These are phyloP conservation scores for Atta cephalotes DNA, from an alignment of 1,140 invertebrate genomes.

Conservation along the genomic window DNA sequence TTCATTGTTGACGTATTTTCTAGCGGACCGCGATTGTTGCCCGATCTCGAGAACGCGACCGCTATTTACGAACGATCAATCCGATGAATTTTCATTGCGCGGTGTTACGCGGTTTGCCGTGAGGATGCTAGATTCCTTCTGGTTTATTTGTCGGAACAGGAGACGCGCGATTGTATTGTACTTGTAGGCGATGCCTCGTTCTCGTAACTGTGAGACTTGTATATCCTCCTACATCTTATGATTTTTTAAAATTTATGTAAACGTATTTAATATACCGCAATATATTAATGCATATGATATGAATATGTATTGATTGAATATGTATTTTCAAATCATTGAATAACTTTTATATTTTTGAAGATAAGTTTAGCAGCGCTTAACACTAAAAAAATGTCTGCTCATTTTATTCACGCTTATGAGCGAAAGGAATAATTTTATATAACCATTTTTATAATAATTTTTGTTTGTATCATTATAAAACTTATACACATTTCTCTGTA, in stretches of 20 bases:
- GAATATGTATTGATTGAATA: background rate
- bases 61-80: slow-evolving; percentile 44
- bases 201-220: slow-evolving; percentile 49
- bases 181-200: slow-evolving; percentile 55
- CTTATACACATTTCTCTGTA: background rate
- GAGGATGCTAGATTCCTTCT: slow-evolving; percentile 42
- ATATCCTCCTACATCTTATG: background rate
- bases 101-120: slow-evolving; percentile 75
- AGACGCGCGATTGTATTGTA: slow-evolving; percentile 50
- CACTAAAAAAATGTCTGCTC: background rate
- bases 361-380: background rate
- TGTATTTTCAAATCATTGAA: slow-evolving; percentile 13
- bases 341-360: background rate
- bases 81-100: slow-evolving; percentile 70
- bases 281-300: slow-evolving; percentile 6
- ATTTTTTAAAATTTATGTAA: background rate
- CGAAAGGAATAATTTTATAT: slow-evolving; percentile 13
- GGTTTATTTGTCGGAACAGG: slow-evolving; percentile 21
- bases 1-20: background rate
- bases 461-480: slow-evolving; percentile 3
- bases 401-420: slow-evolving; percentile 22
- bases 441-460: slow-evolving; percentile 13
- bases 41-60: slow-evolving; percentile 51
- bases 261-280: background rate
- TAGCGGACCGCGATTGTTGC: background rate